phyloP scores from a whole-genome alignment of 2,888 invertebrate genomes.

The Endotricha flammealis region DNA sequence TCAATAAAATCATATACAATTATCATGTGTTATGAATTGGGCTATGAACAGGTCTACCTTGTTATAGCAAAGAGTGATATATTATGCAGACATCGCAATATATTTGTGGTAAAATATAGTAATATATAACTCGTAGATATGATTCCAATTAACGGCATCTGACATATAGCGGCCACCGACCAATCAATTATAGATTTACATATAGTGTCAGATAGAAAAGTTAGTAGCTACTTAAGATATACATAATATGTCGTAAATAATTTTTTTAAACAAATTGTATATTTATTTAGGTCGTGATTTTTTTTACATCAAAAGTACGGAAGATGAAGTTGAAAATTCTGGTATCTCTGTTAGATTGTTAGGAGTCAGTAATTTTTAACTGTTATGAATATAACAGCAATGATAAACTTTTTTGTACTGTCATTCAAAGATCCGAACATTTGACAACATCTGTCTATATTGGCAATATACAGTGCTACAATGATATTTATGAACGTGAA shows the following conservation, averaged over 20 bases:
- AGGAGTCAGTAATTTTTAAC: too few relatives aligned
- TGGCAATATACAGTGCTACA: too few relatives aligned
- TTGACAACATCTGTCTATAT: too few relatives aligned
- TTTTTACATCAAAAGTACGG: too few relatives aligned
- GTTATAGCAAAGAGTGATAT: background rate
- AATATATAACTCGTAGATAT: too few relatives aligned
- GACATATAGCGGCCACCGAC: background rate
- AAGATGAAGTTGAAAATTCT: too few relatives aligned
- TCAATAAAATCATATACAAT: background rate
- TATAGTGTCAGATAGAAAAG: background rate
- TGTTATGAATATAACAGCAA: too few relatives aligned
- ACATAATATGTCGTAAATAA: background rate
- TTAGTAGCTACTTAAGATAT: background rate
- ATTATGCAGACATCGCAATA: background rate
- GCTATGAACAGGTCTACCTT: background rate
- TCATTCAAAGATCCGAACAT: too few relatives aligned
- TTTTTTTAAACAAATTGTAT: background rate
- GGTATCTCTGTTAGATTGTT: too few relatives aligned
- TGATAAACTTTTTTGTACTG: too few relatives aligned
- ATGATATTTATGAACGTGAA: too few relatives aligned
- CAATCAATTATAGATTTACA: background rate
- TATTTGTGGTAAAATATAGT: background rate
- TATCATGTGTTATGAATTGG: background rate
- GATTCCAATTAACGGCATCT: background rate
- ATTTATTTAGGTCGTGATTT: background rate